Evolutionary conservation across 2,888 invertebrate species (phyloP).

Genomic region (Aleiodes testaceus): DNA sequence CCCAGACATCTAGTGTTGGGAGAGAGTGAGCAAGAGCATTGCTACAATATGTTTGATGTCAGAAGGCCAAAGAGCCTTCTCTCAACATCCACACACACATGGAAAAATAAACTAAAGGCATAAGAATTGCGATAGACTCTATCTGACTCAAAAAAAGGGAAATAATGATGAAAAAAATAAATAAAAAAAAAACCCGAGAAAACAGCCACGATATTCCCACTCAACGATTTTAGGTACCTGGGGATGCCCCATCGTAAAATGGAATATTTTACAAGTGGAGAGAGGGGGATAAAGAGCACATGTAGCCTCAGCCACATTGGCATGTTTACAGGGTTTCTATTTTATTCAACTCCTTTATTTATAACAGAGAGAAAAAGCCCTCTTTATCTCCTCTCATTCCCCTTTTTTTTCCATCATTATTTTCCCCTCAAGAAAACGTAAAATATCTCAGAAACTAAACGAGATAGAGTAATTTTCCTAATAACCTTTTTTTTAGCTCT

Average conservation of each 20-base stretch:
- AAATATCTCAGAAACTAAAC: too few species aligned
- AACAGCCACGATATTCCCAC: constrained; percentile 17
- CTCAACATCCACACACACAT: too few species aligned
- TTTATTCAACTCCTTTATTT: constrained; percentile 18
- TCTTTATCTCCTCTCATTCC: neutral
- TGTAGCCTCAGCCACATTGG: constrained; percentile 13
- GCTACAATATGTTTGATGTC: constrained; percentile 25
- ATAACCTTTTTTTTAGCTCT: too few species aligned
- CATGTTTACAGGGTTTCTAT: constrained; percentile 1
- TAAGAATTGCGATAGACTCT: neutral
- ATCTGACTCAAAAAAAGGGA: neutral
- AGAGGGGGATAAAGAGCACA: neutral
- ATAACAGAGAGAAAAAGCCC: neutral
- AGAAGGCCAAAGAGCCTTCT: constrained; percentile 10
- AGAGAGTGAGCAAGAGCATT: neutral
- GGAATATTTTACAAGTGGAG: neutral
- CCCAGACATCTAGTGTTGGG: neutral
- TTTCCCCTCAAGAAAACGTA: neutral
- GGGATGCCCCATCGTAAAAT: constrained; percentile 19
- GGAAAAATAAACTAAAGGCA: too few species aligned
- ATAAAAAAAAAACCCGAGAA: neutral
- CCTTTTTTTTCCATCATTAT: neutral
- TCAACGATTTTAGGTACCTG: constrained; percentile 24
- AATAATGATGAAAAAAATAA: neutral
- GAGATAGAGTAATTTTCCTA: too few species aligned